phyloP scores from a whole-genome alignment of 2,113 vertebrate species.

The Myxocyprinus asiaticus region DNA sequence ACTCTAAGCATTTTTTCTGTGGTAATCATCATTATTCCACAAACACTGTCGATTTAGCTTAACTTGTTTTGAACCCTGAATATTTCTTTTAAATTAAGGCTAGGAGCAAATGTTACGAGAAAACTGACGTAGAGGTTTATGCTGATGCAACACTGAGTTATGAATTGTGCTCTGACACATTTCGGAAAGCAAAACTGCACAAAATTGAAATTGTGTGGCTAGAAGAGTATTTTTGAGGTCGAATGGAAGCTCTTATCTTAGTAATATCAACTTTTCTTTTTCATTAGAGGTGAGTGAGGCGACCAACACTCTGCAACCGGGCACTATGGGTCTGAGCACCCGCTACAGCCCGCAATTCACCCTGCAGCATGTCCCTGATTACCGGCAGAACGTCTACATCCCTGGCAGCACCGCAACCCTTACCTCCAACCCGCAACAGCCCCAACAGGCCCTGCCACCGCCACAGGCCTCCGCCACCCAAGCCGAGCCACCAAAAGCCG shows the following conservation, averaged over 20 bases:
- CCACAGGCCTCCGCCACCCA: constrained; percentile 69
- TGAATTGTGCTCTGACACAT: too few relatives aligned
- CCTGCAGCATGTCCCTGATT: constrained; percentile 95
- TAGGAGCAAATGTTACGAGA: too few relatives aligned
- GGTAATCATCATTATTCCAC: too few relatives aligned
- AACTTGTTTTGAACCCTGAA: too few relatives aligned
- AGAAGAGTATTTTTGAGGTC: too few relatives aligned
- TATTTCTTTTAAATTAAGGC: too few relatives aligned
- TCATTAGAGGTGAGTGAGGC: constrained; percentile 87
- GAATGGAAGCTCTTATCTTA: not conserved
- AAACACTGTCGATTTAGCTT: too few relatives aligned
- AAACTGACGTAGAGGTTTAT: too few relatives aligned
- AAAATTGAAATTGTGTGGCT: too few relatives aligned
- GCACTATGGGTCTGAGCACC: constrained; percentile 94
- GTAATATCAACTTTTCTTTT: not conserved
- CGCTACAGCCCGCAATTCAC: constrained; percentile 98
- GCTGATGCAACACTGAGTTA: too few relatives aligned
- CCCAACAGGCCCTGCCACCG: constrained; percentile 77
- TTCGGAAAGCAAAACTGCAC: too few relatives aligned
- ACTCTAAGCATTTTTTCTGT: too few relatives aligned
- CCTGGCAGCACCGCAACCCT: constrained; percentile 94
- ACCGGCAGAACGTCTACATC: constrained; percentile 98
- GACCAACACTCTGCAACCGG: constrained; percentile 84
- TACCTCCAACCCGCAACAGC: constrained; percentile 80
- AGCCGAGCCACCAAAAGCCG: constrained; percentile 77